Evolutionary conservation across 2,113 vertebrate species (phyloP).

Genomic region (Fregata magnificens): DNA sequence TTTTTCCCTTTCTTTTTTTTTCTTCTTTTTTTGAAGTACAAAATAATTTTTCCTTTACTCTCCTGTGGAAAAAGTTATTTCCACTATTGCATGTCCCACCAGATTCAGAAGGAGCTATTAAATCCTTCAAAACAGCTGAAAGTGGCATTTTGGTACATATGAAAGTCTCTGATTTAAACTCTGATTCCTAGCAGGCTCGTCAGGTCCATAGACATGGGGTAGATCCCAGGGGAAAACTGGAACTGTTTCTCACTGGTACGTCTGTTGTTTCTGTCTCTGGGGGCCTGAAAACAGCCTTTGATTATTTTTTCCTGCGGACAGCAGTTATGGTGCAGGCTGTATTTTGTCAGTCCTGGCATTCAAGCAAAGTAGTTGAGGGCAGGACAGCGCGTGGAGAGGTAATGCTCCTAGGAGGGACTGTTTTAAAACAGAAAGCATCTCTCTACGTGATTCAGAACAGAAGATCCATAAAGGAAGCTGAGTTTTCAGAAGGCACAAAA

Average conservation of each 20-base stretch:
- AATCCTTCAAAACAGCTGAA: neutral
- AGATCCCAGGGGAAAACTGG: neutral
- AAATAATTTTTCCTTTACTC: neutral
- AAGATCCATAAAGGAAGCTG: neutral
- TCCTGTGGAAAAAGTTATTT: neutral
- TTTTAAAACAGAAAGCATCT: neutral
- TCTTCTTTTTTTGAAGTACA: neutral
- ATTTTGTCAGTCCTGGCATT: neutral
- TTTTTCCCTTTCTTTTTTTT: too few species aligned
- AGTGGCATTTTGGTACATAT: neutral
- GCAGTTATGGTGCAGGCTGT: neutral
- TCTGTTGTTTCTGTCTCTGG: neutral
- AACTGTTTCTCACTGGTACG: neutral
- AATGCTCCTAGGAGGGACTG: neutral
- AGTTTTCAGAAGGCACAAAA: neutral
- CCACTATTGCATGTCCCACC: neutral
- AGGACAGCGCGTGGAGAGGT: neutral
- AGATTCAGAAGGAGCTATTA: neutral
- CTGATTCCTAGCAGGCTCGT: neutral
- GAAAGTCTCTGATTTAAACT: neutral
- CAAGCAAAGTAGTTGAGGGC: neutral
- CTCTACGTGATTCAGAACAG: rapidly evolving
- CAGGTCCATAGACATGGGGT: neutral
- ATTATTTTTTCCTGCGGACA: neutral
- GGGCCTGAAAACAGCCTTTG: neutral